These are phyloP conservation scores for Vulpes ferrilata DNA, from an alignment of 2,113 vertebrate species.

Conservation along the genomic window DNA sequence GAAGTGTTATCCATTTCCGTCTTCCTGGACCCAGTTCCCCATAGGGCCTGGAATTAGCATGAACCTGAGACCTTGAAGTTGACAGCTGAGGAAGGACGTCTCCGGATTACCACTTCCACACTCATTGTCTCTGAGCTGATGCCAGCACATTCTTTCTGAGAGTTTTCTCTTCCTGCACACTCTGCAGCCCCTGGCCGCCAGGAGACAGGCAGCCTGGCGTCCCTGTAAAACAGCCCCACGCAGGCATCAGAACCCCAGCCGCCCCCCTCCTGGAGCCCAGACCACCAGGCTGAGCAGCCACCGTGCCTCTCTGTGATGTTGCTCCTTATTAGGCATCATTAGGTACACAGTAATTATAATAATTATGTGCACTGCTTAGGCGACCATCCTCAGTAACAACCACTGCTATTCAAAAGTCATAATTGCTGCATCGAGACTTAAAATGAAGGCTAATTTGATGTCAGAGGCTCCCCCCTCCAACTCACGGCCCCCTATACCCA, in stretches of 20 bases:
- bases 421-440: slow-evolving; percentile 89
- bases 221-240: slow-evolving; percentile 82
- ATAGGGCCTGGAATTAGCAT: rapidly evolving
- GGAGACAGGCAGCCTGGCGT: slow-evolving; percentile 82
- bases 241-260: slow-evolving; percentile 82
- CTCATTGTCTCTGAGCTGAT: slow-evolving; percentile 58
- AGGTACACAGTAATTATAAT: slow-evolving; percentile 92
- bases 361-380: slow-evolving; percentile 90
- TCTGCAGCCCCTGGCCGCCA: slow-evolving; percentile 81
- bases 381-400: slow-evolving; percentile 91
- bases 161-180: slow-evolving; percentile 81
- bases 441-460: slow-evolving; percentile 91
- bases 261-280: slow-evolving; percentile 84
- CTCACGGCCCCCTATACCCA: slow-evolving; percentile 56
- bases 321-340: slow-evolving; percentile 90
- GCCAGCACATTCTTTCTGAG: slow-evolving; percentile 79
- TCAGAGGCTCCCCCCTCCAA: slow-evolving; percentile 78
- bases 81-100: background rate
- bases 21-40: background rate
- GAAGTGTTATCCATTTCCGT: background rate
- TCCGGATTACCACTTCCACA: slow-evolving; percentile 67
- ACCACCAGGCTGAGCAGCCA: slow-evolving; percentile 86
- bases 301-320: slow-evolving; percentile 84
- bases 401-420: slow-evolving; percentile 90
- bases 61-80: background rate